Percentiles rank a stretch among this genome's conserved stretches.
Evolutionary conservation across 2,888 invertebrate genomes (phyloP).

Genomic region (Protophormia terraenovae): DNA sequence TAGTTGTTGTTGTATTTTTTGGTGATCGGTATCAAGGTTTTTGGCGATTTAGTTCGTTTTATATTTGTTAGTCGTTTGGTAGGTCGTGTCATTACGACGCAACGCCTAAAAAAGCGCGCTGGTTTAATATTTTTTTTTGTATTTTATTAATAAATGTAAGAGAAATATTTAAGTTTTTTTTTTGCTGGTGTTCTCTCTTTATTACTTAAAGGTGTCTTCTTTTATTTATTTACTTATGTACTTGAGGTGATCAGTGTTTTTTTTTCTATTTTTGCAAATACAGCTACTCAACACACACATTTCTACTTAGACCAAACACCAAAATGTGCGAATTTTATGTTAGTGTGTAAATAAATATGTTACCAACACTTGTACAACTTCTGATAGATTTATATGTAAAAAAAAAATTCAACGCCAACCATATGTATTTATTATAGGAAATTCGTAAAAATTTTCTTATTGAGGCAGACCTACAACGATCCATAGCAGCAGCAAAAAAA

Average conservation of each 20-base stretch:
- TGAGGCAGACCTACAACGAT: constrained; percentile 60
- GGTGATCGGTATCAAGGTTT: constrained; percentile 80
- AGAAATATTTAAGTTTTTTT: constrained; percentile 13
- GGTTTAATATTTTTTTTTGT: background rate
- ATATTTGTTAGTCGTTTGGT: constrained; percentile 77
- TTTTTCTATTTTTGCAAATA: constrained; percentile 69
- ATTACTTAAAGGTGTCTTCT: constrained; percentile 65
- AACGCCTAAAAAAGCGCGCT: constrained; percentile 46
- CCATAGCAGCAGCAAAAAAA: constrained; percentile 14
- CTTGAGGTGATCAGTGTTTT: constrained; percentile 75
- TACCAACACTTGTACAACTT: background rate
- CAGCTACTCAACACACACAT: background rate
- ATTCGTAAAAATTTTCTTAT: constrained; percentile 60
- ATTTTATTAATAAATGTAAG: background rate
- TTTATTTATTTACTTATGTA: too few relatives aligned
- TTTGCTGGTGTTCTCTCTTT: constrained; percentile 35
- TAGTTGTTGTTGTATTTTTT: constrained; percentile 68
- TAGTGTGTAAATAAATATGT: background rate
- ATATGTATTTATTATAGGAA: constrained; percentile 65
- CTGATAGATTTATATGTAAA: background rate
- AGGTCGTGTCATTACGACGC: constrained; percentile 73
- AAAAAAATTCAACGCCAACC: constrained; percentile 47
- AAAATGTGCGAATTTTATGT: constrained; percentile 48
- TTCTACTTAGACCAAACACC: constrained; percentile 9
- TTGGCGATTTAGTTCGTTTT: constrained; percentile 79